A percentile compares a stretch with the other conserved stretches of the same genome.
phyloP scores from a whole-genome alignment of 2,797 vertebrate species.

The Clarias pachynema region DNA sequence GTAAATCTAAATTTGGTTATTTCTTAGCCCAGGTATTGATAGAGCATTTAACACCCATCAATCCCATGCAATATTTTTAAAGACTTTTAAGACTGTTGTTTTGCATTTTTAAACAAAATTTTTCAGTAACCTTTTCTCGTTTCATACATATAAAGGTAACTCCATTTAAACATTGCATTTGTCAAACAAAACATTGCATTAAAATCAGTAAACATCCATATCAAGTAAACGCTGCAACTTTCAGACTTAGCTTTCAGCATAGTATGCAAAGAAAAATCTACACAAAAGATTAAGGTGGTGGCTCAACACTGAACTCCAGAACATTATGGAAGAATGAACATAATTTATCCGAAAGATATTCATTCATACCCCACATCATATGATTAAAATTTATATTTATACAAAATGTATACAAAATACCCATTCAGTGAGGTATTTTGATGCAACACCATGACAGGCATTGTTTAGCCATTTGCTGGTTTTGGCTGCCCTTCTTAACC shows the following conservation, averaged over 20 bases:
- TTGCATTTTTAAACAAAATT: background rate
- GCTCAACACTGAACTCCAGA: background rate
- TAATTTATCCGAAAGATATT: background rate
- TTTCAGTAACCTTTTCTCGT: background rate
- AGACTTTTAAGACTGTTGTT: background rate
- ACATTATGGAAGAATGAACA: background rate
- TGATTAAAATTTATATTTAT: background rate
- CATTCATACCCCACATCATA: background rate
- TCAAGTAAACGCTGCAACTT: background rate
- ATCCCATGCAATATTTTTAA: background rate
- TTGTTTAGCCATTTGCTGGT: constrained; percentile 70
- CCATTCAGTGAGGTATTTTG: background rate
- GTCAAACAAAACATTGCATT: background rate
- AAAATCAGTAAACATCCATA: background rate
- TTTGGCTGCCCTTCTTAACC: constrained; percentile 73
- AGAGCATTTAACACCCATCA: background rate
- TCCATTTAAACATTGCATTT: background rate
- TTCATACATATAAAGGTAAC: background rate
- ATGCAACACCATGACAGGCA: constrained; percentile 33
- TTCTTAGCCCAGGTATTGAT: background rate
- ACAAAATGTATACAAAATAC: background rate
- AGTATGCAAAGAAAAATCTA: background rate
- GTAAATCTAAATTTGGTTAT: background rate
- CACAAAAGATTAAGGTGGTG: too few relatives aligned
- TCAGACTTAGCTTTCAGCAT: background rate